Percentiles rank a stretch among this genome's conserved stretches.
phyloP scores from a whole-genome alignment of 2,113 vertebrate species.

The Clarias gariepinus region DNA sequence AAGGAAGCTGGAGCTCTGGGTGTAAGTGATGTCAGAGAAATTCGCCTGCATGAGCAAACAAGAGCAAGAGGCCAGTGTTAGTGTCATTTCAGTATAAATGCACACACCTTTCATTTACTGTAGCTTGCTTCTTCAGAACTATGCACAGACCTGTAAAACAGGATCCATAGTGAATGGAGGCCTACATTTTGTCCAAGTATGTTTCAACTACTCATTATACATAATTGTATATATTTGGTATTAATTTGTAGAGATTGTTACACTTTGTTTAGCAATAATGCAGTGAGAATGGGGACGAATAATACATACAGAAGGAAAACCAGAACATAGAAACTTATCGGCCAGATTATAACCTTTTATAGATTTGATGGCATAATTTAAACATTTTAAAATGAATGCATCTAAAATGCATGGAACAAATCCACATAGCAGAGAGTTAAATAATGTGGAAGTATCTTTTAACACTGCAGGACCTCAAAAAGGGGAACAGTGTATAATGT shows the following conservation, averaged over 20 bases:
- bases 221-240: neutral
- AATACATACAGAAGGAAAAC: neutral
- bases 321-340: neutral
- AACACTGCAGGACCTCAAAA: neutral
- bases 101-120: slow-evolving; percentile 39
- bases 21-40: slow-evolving; percentile 81
- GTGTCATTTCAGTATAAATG: neutral
- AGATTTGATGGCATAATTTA: neutral
- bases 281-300: neutral
- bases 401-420: neutral
- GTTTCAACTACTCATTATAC: neutral
- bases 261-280: neutral
- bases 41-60: slow-evolving; percentile 78
- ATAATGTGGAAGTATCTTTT: neutral
- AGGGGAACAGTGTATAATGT: neutral
- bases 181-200: neutral
- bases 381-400: neutral
- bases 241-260: neutral
- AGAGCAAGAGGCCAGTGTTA: neutral
- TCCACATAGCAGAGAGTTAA: neutral
- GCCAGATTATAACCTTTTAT: neutral
- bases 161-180: neutral
- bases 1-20: slow-evolving; percentile 54
- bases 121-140: neutral
- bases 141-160: neutral